Conservation (phyloP, 2,113 vertebrate species). For the Myotis yumanensis region DNA sequence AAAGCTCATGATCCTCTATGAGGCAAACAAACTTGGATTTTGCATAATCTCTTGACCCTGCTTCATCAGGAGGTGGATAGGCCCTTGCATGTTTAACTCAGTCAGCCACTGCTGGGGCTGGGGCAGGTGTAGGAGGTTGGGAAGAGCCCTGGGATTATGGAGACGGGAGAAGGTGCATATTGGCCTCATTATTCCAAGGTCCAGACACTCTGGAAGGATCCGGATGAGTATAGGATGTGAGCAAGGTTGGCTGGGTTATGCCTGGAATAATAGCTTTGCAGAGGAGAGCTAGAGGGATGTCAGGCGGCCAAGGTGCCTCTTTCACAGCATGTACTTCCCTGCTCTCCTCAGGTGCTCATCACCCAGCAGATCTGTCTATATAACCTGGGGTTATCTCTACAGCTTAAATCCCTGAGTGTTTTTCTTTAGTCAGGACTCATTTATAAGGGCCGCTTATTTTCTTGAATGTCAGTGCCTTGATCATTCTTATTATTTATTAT, state of each 20-base stretch:
- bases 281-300: neutral
- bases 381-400: neutral
- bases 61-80: neutral
- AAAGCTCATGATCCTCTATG: neutral
- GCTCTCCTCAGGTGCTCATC: neutral
- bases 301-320: neutral
- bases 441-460: neutral
- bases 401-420: conserved; percentile 7
- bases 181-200: neutral
- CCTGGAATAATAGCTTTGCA: neutral
- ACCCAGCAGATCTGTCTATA: neutral
- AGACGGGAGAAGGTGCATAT: neutral
- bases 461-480: neutral
- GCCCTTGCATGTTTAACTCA: neutral
- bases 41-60: neutral
- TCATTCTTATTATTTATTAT: conserved; percentile 42
- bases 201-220: neutral
- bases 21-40: neutral
- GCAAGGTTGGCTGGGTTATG: neutral
- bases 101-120: neutral
- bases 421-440: conserved; percentile 6
- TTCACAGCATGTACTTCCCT: neutral
- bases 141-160: neutral
- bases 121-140: neutral
- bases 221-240: neutral